These are phyloP conservation scores for Esox niger DNA, from an alignment of 2,113 vertebrate species.

Conservation along the genomic window DNA sequence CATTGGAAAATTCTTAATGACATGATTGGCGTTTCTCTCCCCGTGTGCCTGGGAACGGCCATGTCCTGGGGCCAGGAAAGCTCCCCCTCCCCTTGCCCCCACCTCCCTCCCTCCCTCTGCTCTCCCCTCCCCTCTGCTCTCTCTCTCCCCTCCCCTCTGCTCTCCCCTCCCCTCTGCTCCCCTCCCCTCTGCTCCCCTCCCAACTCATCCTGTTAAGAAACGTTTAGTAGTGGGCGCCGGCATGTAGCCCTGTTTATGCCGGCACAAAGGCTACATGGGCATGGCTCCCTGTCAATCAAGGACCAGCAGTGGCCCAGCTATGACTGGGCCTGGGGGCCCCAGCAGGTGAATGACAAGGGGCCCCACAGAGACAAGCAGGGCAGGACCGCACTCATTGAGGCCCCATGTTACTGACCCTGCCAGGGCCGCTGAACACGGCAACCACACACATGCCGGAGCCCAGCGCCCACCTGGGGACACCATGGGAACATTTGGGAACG, in stretches of 20 bases:
- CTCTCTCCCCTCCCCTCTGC: too few relatives aligned
- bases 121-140: too few relatives aligned
- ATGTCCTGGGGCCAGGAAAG: slow-evolving; percentile 37
- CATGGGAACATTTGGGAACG: too few relatives aligned
- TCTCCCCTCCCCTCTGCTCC: too few relatives aligned
- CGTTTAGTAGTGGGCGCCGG: slow-evolving; percentile 25
- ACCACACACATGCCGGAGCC: too few relatives aligned
- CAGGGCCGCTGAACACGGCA: too few relatives aligned
- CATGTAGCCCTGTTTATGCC: slow-evolving; percentile 47
- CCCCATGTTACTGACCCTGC: slow-evolving; percentile 13
- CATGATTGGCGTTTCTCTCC: slow-evolving; percentile 50
- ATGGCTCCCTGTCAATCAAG: slow-evolving; percentile 60
- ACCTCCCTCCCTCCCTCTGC: too few relatives aligned
- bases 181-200: too few relatives aligned
- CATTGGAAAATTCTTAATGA: slow-evolving; percentile 42
- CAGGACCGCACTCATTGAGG: slow-evolving; percentile 34
- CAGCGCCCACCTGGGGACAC: too few relatives aligned
- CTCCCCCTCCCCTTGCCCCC: too few relatives aligned
- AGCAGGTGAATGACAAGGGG: slow-evolving; percentile 37
- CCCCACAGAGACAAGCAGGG: slow-evolving; percentile 2
- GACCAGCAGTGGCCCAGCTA: neutral
- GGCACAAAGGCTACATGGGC: slow-evolving; percentile 34
- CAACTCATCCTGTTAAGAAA: slow-evolving; percentile 45
- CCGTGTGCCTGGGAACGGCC: slow-evolving; percentile 19
- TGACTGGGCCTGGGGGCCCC: slow-evolving; percentile 9